Evolutionary conservation across 2,797 vertebrate species (phyloP).

Genomic region (Pangasius sanitwongsei): DNA sequence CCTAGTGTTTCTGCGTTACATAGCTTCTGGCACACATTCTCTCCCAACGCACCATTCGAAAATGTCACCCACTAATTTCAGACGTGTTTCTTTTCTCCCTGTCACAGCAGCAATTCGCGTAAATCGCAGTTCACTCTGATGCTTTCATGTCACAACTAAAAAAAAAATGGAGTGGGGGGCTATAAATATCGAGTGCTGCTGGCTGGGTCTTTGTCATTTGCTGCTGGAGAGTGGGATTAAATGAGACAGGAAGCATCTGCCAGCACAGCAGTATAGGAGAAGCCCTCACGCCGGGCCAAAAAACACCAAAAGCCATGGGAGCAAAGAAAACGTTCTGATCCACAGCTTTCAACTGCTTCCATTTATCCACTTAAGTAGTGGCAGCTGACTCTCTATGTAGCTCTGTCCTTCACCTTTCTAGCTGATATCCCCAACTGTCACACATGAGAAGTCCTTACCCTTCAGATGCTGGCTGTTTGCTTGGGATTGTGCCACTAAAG

Average conservation of each 20-base stretch:
- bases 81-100: slow-evolving; percentile 67
- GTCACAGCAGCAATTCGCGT: slow-evolving; percentile 63
- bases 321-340: slow-evolving; percentile 62
- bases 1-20: slow-evolving; percentile 70
- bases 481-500: neutral
- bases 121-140: slow-evolving; percentile 57
- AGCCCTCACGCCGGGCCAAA: slow-evolving; percentile 45
- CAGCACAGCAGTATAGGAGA: slow-evolving; percentile 66
- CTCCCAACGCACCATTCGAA: slow-evolving; percentile 56
- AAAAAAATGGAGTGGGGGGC: slow-evolving; percentile 15
- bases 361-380: slow-evolving; percentile 69
- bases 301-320: slow-evolving; percentile 62
- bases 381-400: slow-evolving; percentile 53
- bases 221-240: slow-evolving; percentile 64
- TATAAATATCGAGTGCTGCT: slow-evolving; percentile 68
- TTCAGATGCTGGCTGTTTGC: slow-evolving; percentile 1
- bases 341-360: slow-evolving; percentile 62
- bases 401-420: slow-evolving; percentile 30
- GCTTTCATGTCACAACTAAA: slow-evolving; percentile 61
- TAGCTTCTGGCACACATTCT: slow-evolving; percentile 64
- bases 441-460: neutral
- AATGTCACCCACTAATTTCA: slow-evolving; percentile 69
- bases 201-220: slow-evolving; percentile 63
- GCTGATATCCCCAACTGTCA: neutral
- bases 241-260: slow-evolving; percentile 72